A percentile compares a stretch with the other conserved stretches of the same genome.
Conservation (phyloP, 2,797 vertebrate genomes). For the Alcedo quadribrachys region DNA sequence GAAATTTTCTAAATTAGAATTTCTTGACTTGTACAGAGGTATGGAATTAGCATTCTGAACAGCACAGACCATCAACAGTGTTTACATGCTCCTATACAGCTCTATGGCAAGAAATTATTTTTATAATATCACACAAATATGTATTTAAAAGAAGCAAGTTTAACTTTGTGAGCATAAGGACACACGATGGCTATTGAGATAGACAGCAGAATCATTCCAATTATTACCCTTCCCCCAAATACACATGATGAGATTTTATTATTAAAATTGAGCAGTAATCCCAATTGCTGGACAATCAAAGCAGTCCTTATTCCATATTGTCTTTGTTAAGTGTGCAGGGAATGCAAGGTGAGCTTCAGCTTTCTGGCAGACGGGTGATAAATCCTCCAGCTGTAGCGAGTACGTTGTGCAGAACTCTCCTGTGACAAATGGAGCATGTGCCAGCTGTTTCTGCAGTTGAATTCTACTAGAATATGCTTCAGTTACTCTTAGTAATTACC, state of each 20-base stretch:
- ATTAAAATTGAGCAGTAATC: constrained; percentile 5
- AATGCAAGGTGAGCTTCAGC: constrained; percentile 73
- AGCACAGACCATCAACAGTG: background rate
- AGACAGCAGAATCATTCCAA: background rate
- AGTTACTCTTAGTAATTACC: constrained; percentile 80
- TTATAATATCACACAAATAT: background rate
- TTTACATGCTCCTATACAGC: background rate
- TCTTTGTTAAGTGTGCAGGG: constrained; percentile 38
- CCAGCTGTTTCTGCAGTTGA: constrained; percentile 79
- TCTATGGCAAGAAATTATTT: background rate
- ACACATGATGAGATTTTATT: background rate
- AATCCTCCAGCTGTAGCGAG: constrained; percentile 71
- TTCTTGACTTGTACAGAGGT: background rate
- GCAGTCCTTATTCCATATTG: background rate
- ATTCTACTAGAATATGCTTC: constrained; percentile 78
- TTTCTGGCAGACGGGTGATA: constrained; percentile 56
- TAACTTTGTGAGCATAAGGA: constrained; percentile 7
- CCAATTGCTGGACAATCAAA: constrained; percentile 10
- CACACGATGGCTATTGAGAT: background rate
- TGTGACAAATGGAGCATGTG: constrained; percentile 72
- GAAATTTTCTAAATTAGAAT: background rate
- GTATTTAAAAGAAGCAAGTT: constrained; percentile 3
- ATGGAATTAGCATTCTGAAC: background rate
- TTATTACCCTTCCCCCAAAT: background rate
- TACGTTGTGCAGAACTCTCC: constrained; percentile 67